Base-by-base conservation (phyloP, 2,888 invertebrate species). In the Cheilosia vulpina region DNA sequence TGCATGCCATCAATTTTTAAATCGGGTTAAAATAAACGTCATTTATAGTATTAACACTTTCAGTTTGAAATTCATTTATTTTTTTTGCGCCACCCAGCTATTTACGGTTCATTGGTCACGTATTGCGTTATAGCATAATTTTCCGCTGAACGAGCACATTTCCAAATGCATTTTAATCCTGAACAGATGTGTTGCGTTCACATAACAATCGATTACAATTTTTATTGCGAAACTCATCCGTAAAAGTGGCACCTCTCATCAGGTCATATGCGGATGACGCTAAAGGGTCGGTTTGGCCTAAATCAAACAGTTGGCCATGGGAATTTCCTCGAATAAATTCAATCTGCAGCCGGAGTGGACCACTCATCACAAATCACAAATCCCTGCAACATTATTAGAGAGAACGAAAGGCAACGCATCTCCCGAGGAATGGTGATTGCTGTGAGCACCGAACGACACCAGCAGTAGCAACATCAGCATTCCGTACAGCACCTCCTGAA, bases 281-380 rank as follows among this genome's bases (percentile, higher is more conserved):
- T 53, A 2, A 7, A 2, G 45, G 7, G 17, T 45, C 6, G 17
- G 27, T 6, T 9, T n/a, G 43, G n/a, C 38, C 13, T 21, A 60
- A 77, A 57, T 55, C 62, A 69, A 69, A 77, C 57, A 19, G 31
- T 17, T 19, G 41, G 55, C 41, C 62, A 71, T 63, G 52, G 58
- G 66, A 68, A 69, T 69, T 69, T 55, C 58, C 58, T 52, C 45
- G 53, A 72, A 58, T 72, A 43, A 34, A 63, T 65, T 72, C 65
- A 65, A 66, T 17, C 15, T 58, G 41, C 19, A 21, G 24, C n/a
- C 24, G 2, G 13, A 50, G 15, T 50, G 47, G 11, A 75, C 21
- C 63, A 73, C 73, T 75, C 63, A 69, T 75, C 79, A 47, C 34
- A 66, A 58, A 53, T 69, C 63, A 76, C 52, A 81, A 76, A 81